phyloP scores from a whole-genome alignment of 2,888 invertebrate genomes.

The Drosophila algonquin region DNA sequence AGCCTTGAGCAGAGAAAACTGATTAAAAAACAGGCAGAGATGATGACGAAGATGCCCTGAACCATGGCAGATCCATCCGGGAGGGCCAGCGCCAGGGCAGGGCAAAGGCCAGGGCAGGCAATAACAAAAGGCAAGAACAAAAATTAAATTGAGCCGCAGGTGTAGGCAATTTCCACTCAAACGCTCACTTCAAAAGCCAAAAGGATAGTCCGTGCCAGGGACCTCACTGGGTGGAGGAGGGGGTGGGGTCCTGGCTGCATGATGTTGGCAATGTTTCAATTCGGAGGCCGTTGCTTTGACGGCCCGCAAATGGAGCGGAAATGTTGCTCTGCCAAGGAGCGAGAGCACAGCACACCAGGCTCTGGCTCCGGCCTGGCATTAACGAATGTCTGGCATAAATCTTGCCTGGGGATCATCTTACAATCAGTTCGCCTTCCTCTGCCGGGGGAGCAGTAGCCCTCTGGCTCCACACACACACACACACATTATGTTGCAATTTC shows the following conservation, averaged over 20 bases:
- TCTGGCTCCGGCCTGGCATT: conserved; percentile 35
- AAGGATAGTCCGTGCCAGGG: conserved; percentile 1
- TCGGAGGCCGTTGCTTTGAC: conserved; percentile 43
- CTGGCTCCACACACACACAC: conserved; percentile 33
- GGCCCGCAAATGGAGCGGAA: conserved; percentile 74
- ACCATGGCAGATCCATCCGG: conserved; percentile 7
- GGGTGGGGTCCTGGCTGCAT: background rate
- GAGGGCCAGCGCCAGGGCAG: background rate
- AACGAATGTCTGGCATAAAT: conserved; percentile 76
- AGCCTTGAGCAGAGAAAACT: conserved; percentile 6
- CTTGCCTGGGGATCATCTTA: conserved; percentile 66
- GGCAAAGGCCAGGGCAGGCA: conserved; percentile 21
- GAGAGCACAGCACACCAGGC: background rate
- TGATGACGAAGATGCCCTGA: conserved; percentile 28
- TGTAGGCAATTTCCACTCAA: conserved; percentile 78
- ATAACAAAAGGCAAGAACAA: conserved; percentile 55
- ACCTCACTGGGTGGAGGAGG: background rate
- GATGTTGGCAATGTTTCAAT: conserved; percentile 71
- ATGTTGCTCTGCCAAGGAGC: conserved; percentile 49
- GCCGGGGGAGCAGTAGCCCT: background rate
- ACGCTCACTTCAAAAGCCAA: conserved; percentile 63
- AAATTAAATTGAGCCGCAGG: conserved; percentile 79
- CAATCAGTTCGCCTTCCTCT: conserved; percentile 39
- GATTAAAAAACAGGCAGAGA: conserved; percentile 24
- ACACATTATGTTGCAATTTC: conserved; percentile 69